Percentiles rank a stretch among this genome's conserved stretches.
phyloP scores from a whole-genome alignment of 2,888 invertebrate genomes.

The Arctia plantaginis region DNA sequence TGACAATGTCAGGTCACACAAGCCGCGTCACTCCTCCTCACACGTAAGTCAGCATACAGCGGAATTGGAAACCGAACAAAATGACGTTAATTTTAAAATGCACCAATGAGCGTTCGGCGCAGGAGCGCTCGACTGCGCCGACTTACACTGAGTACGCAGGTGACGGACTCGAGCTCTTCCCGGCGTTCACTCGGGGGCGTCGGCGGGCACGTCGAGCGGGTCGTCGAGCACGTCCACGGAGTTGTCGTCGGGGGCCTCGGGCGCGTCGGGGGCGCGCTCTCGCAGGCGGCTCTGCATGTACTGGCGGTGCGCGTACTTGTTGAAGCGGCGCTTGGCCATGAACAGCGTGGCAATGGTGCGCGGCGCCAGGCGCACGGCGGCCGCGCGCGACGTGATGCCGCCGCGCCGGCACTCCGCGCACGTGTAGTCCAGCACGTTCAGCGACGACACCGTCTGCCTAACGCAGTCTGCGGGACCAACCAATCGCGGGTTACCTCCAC shows the following conservation, averaged over 20 bases:
- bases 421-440: conserved; percentile 83
- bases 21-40: conserved; percentile 9
- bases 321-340: conserved; percentile 85
- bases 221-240: conserved; percentile 16
- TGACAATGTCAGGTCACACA: conserved; percentile 11
- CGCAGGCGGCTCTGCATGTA: conserved; percentile 69
- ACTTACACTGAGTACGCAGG: conserved; percentile 4
- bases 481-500: background rate
- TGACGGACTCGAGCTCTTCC: background rate
- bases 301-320: conserved; percentile 85
- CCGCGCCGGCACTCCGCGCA: conserved; percentile 83
- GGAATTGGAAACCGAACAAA: conserved; percentile 8
- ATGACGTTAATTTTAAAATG: conserved; percentile 9
- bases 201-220: conserved; percentile 24
- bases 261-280: conserved; percentile 29
- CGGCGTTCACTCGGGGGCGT: conserved; percentile 24
- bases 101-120: conserved; percentile 11
- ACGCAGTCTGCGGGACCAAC: conserved; percentile 76
- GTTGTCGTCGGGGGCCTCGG: conserved; percentile 25
- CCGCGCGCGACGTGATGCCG: conserved; percentile 83
- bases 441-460: conserved; percentile 71
- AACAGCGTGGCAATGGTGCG: conserved; percentile 84
- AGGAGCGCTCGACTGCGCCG: background rate
- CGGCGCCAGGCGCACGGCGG: conserved; percentile 81
- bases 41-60: conserved; percentile 11